A percentile compares a stretch with the other conserved stretches of the same genome.
Evolutionary conservation across 2,113 vertebrate species (phyloP).

Genomic region (Hippocampus guttulatus): DNA sequence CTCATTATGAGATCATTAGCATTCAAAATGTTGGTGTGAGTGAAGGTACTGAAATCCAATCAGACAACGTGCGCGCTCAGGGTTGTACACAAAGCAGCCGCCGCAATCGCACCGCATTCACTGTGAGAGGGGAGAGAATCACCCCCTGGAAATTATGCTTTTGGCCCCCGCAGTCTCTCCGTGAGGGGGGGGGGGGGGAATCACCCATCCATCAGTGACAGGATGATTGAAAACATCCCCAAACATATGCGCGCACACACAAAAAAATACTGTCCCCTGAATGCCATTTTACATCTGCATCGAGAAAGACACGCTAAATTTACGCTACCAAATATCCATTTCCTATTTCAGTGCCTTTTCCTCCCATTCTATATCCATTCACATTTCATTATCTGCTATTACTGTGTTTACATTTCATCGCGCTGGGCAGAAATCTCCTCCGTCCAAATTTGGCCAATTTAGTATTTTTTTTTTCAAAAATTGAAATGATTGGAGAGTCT

Average conservation of each 20-base stretch:
- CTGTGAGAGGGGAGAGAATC: constrained; percentile 45
- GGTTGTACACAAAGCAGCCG: constrained; percentile 62
- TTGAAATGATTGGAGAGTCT: not conserved
- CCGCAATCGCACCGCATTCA: not conserved
- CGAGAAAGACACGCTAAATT: not conserved
- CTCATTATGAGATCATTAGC: not conserved
- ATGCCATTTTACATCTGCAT: constrained; percentile 14
- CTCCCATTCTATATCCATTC: not conserved
- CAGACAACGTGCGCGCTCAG: constrained; percentile 9
- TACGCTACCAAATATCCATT: not conserved
- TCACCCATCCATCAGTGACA: constrained; percentile 54
- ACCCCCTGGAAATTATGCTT: constrained; percentile 61
- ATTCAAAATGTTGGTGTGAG: constrained; percentile 3
- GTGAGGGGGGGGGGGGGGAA: constrained; percentile 23
- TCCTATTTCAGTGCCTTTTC: not conserved
- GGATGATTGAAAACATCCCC: constrained; percentile 20
- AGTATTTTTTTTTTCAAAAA: not conserved
- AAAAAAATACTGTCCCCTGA: not conserved
- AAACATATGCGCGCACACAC: not conserved
- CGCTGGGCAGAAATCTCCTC: too few species aligned
- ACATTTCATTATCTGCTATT: not conserved
- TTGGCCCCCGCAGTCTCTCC: constrained; percentile 29
- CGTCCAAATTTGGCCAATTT: not conserved
- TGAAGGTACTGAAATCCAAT: constrained; percentile 14
- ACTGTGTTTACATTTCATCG: not conserved